Evolutionary conservation across 2,113 vertebrate genomes (phyloP), one percentile per base, ranked within the genome.

Genomic region (Salminus brasiliensis): DNA sequence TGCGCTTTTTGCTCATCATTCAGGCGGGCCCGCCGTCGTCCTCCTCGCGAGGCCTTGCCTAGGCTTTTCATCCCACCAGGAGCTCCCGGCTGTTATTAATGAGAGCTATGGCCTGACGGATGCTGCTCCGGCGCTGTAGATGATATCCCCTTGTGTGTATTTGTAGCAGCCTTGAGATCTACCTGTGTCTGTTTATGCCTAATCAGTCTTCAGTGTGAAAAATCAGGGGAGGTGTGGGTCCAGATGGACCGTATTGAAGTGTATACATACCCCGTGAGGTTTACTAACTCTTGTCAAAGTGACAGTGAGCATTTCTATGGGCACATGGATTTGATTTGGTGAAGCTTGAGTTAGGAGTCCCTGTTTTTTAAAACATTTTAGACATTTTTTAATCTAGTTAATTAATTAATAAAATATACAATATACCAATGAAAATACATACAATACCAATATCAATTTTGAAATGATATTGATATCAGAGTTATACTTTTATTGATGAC

Each of bases 171-270:
- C 41, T 85, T 21, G 9, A 59, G 72, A 71, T 82, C 70, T 59
- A 74, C 65, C 55, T 77, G 75, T 59, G 62, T 63, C 72, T 65
- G 81, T 82, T 76, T 75, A 57, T 71, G 74, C 72, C 72, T 83
- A 75, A 82, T 84, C 86, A 76, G 73, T 88, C 63, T 81, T 81
- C 72, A 70, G 80, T 74, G 53, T 81, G 82, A 85, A 74, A 55
- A 80, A 76, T 62, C 62, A 63, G 45, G 36, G 16, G 27, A 55
- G 62, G 25, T 23, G 73, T 25, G 62, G 2, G 10, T 32, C 76
- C 80, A 87, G 78, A 84, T 91, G 91, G 88, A 68, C 81, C 72
- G 32, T 23, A 87, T 92, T 89, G 88, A 16, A 10, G 75, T 55
- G 78, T 57, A 41, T 72, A 74, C 21, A 83, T 30, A 71, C 39